Evolutionary conservation across 2,888 invertebrate genomes (phyloP).

Genomic region (Tyria jacobaeae): DNA sequence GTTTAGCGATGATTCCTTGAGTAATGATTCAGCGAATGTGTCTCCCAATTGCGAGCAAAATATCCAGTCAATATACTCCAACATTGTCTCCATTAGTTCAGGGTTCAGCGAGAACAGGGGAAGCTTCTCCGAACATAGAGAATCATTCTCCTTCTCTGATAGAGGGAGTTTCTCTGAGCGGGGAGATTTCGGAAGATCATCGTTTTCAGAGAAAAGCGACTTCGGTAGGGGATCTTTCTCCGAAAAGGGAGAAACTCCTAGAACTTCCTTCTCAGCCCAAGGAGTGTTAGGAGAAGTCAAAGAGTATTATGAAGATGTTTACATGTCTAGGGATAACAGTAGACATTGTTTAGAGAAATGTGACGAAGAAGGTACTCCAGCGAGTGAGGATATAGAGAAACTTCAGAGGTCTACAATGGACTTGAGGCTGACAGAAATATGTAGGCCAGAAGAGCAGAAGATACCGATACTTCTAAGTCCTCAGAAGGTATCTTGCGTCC

Average conservation of each 20-base stretch:
- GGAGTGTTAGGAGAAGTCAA: constrained; percentile 78
- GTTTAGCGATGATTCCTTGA: constrained; percentile 91
- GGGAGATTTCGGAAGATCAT: constrained; percentile 77
- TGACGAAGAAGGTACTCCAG: constrained; percentile 64
- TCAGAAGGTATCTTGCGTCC: constrained; percentile 74
- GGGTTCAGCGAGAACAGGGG: constrained; percentile 87
- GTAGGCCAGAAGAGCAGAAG: constrained; percentile 66
- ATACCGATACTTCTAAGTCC: constrained; percentile 78
- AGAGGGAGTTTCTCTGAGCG: constrained; percentile 81
- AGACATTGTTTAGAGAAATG: constrained; percentile 69
- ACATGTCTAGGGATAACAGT: constrained; percentile 73
- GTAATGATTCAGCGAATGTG: constrained; percentile 87
- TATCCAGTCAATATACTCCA: constrained; percentile 80
- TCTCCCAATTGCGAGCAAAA: constrained; percentile 87
- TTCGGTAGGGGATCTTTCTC: constrained; percentile 79
- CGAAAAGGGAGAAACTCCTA: constrained; percentile 79
- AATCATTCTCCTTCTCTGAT: constrained; percentile 82
- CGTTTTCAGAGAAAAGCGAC: constrained; percentile 87
- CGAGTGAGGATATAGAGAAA: constrained; percentile 72
- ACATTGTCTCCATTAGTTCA: constrained; percentile 86
- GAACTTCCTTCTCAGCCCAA: constrained; percentile 81
- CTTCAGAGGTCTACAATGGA: constrained; percentile 81
- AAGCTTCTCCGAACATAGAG: constrained; percentile 80
- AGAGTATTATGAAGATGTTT: constrained; percentile 76
- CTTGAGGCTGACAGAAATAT: constrained; percentile 73